Evolutionary conservation across 2,113 vertebrate genomes (phyloP), one percentile per base, ranked within the genome.

Genomic region (Elanus axillaris): DNA sequence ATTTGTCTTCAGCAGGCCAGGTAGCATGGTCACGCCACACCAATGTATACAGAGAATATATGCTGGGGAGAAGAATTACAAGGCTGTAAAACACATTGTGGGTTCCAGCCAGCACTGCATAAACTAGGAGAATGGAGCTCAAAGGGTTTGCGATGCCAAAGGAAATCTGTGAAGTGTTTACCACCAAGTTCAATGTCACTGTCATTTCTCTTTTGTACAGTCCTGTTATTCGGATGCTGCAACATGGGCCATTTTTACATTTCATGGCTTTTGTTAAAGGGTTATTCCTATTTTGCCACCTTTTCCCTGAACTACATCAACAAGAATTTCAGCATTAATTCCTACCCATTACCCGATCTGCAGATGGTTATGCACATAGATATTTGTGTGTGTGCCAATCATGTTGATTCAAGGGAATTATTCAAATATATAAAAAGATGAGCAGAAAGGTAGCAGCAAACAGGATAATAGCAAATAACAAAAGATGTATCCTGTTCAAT

Each of bases 81-180:
- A 82, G 80, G 74, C 91, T 83, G 58, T 91, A 96, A 88, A 95
- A 82, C 42, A 90, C 26, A 59, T 42, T 13, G 17, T 18, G 45
- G 69, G 53, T 58, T 85, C 47, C 9, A 29, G 69, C 32, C 4
- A 0, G 50, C 83, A 83, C 13, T 11, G 2, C 55, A 94, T 77
- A 86, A 90, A 83, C n/a, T 23, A 83, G 52, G 36, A 91, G 59
- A 88, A 85, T 0, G 0, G 75, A 86, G 66, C 93, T 91, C 47
- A 75, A 53, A 93, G 40, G 71, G 59, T 71, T 43, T 90, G 67
- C 1, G 3, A 38, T 43, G 84, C 58, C 81, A 79, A 68, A 93
- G 87, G 32, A 95, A 88, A 68, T n/a, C 50, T 78, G 69, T 82
- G 74, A 87, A 90, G 74, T 87, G 71, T 60, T 95, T 95, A 91